These are phyloP conservation scores for Flabesymbios commensalis DNA, from an alignment of 2,888 invertebrate species.

Conservation along the genomic window DNA sequence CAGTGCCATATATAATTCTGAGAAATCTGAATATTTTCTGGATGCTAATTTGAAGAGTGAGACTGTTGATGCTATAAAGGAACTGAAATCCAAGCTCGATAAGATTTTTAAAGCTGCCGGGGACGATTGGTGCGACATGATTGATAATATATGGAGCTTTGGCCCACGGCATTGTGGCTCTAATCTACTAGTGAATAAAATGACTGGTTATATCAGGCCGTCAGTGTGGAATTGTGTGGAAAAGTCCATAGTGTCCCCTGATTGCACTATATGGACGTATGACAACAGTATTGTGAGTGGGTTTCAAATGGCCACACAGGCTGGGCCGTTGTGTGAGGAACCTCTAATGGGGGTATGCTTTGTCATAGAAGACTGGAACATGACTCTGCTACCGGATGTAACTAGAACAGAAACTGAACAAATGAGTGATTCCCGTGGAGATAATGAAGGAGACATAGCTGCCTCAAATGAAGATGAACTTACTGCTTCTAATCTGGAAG, in stretches of 20 bases:
- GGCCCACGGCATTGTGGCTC: conserved; percentile 88
- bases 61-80: too few relatives aligned
- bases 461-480: background rate
- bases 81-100: conserved; percentile 67
- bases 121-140: conserved; percentile 54
- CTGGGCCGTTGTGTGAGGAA: conserved; percentile 96
- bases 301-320: conserved; percentile 73
- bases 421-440: background rate
- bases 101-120: conserved; percentile 69
- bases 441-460: background rate
- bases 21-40: background rate
- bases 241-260: background rate
- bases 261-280: conserved; percentile 43
- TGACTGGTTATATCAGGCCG: conserved; percentile 70
- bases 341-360: conserved; percentile 92
- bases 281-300: conserved; percentile 67
- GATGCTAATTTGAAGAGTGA: background rate
- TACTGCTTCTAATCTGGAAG: too few relatives aligned
- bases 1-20: background rate
- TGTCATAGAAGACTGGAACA: conserved; percentile 79
- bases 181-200: conserved; percentile 85
- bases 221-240: conserved; percentile 58
- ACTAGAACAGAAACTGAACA: background rate
- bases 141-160: conserved; percentile 79
- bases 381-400: background rate